phyloP scores from a whole-genome alignment of 2,888 invertebrate genomes.

The Trisateles emortualis region DNA sequence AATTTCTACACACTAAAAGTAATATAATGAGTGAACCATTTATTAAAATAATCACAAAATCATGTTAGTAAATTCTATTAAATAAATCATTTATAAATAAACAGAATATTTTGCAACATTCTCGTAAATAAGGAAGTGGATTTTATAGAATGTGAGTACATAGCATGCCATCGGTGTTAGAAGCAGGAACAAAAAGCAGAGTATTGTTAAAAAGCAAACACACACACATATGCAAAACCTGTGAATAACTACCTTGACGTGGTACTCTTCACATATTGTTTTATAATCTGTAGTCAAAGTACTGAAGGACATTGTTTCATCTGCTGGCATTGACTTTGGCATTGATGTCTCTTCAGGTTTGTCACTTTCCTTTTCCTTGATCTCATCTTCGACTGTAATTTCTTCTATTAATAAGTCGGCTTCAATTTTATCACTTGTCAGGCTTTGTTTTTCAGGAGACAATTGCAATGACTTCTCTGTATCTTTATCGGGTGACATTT shows the following conservation, averaged over 20 bases:
- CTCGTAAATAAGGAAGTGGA: slow-evolving; percentile 51
- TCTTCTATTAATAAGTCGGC: slow-evolving; percentile 77
- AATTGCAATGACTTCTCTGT: slow-evolving; percentile 54
- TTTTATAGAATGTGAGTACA: slow-evolving; percentile 53
- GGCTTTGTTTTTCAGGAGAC: slow-evolving; percentile 57
- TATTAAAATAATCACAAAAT: slow-evolving; percentile 31
- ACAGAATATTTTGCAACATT: slow-evolving; percentile 49
- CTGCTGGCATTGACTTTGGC: slow-evolving; percentile 71
- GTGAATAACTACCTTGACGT: slow-evolving; percentile 87
- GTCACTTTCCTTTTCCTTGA: slow-evolving; percentile 58
- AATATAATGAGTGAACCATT: slow-evolving; percentile 22
- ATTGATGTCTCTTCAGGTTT: slow-evolving; percentile 61
- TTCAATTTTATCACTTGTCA: slow-evolving; percentile 69
- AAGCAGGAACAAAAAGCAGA: slow-evolving; percentile 51
- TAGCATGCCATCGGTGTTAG: slow-evolving; percentile 60
- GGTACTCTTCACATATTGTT: slow-evolving; percentile 90
- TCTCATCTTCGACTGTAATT: slow-evolving; percentile 68
- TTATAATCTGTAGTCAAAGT: slow-evolving; percentile 90
- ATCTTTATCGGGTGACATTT: slow-evolving; percentile 38
- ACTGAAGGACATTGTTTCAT: slow-evolving; percentile 81
- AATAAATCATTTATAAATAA: slow-evolving; percentile 18
- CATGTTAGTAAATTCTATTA: too few relatives aligned
- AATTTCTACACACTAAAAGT: slow-evolving; percentile 36
- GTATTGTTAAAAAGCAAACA: slow-evolving; percentile 28
- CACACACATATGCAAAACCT: slow-evolving; percentile 53